Evolutionary conservation across 2,113 vertebrate genomes (phyloP).

Genomic region (Entelurus aequoreus): DNA sequence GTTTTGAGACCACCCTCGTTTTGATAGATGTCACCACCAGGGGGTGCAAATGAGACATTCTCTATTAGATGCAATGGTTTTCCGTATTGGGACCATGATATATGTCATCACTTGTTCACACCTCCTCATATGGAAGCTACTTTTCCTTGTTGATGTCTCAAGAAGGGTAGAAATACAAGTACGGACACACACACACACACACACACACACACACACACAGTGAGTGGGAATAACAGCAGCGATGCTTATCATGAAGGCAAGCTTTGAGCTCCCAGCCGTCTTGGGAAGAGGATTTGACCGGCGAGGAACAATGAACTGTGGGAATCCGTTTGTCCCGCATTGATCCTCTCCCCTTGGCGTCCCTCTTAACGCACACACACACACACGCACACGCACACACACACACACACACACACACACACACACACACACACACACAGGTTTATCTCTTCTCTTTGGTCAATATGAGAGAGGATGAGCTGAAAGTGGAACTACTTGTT

Average conservation of each 20-base stretch:
- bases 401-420: background rate
- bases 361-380: slow-evolving; percentile 13
- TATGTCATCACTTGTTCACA: too few relatives aligned
- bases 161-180: background rate
- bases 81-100: too few relatives aligned
- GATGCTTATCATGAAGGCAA: slow-evolving; percentile 75
- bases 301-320: slow-evolving; percentile 76
- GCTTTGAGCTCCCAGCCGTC: slow-evolving; percentile 72
- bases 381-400: background rate
- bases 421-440: slow-evolving; percentile 11
- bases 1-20: background rate
- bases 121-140: too few relatives aligned
- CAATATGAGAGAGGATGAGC: slow-evolving; percentile 65
- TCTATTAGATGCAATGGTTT: too few relatives aligned
- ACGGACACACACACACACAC: slow-evolving; percentile 12
- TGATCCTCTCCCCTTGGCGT: slow-evolving; percentile 70
- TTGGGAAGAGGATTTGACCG: slow-evolving; percentile 68
- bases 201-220: background rate
- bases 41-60: too few relatives aligned
- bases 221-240: slow-evolving; percentile 68
- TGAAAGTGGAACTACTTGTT: slow-evolving; percentile 81
- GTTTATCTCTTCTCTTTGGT: slow-evolving; percentile 60
- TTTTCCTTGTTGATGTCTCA: too few relatives aligned
- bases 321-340: slow-evolving; percentile 75
- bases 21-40: too few relatives aligned